phyloP scores from a whole-genome alignment of 2,888 invertebrate species.

The Schizotus pectinicornis region DNA sequence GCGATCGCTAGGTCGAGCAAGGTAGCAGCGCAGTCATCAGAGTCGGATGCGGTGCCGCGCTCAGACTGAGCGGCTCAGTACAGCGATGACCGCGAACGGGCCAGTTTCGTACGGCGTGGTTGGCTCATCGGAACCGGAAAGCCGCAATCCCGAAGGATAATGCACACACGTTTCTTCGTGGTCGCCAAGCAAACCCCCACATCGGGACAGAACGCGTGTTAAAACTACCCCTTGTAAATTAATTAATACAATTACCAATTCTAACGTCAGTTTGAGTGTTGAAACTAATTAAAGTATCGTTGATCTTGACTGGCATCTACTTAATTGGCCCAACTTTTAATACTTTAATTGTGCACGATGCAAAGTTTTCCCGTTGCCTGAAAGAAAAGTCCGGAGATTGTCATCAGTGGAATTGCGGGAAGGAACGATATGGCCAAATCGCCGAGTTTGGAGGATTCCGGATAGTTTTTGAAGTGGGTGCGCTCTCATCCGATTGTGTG shows the following conservation, averaged over 20 bases:
- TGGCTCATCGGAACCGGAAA: constrained; percentile 17
- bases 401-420: neutral
- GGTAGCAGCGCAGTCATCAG: constrained; percentile 26
- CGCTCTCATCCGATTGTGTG: constrained; percentile 3
- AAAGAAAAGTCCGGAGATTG: neutral
- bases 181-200: neutral
- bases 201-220: neutral
- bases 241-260: neutral
- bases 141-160: constrained; percentile 23
- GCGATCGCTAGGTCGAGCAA: constrained; percentile 9
- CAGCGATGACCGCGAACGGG: constrained; percentile 30
- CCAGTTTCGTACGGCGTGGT: constrained; percentile 23
- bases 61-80: no score
- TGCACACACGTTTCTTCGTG: neutral
- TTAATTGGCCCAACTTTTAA: constrained; percentile 2
- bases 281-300: constrained; percentile 16
- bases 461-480: constrained; percentile 2
- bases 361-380: neutral
- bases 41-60: constrained; percentile 14
- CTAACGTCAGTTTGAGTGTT: constrained; percentile 8
- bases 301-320: constrained; percentile 3
- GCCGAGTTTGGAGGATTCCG: neutral
- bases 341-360: neutral
- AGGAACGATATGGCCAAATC: no score
- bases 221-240: neutral